Base-by-base conservation (phyloP, 2,888 invertebrate genomes). In the Drosophila histrio region DNA sequence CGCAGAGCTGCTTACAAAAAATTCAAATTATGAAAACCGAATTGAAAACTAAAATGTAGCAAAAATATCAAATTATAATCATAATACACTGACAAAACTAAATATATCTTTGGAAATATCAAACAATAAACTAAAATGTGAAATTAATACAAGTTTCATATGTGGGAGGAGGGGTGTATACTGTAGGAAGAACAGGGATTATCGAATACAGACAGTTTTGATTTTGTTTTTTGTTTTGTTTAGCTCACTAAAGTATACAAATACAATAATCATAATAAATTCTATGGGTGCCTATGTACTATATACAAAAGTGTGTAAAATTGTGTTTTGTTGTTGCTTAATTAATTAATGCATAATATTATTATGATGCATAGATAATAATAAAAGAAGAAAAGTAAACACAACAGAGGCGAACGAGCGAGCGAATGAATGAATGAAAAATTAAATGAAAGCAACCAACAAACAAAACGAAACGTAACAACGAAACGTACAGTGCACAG, bases 51-150 rank as follows among this genome's bases (percentile, higher is more conserved):
- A 69, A 71, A 66, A 63, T 62, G 64, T 66, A 21, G 5, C 7
- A 44, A 41, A 41, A 22, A n/a, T 22, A 13, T 11, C 21, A 21
- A 21, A 39, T 32, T 6, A 47, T 47, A 47, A 19, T 22, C 15
- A 38, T 68, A 70, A 66, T 61, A 52, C 67, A 68, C 65, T 49
- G 49, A 50, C 44, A 43, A 54, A 54, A 78, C 85, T 87, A 87
- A 79, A 85, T 72, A 72, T 83, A 87, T 87, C 86, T 87, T 87
- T 87, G 86, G 86, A 88, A 84, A 62, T 84, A 78, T 77, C 68
- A 82, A 86, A 86, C 71, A 77, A 86, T 69, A 79, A 86, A 77
- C 84, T 73, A 70, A 73, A 61, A 65, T 53, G 52, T 59, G 39
- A 60, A 56, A 73, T 52, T 64, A 64, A 44, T 53, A 70, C 68